Percentiles rank a stretch among this genome's conserved stretches.
These are phyloP conservation scores for Colius striatus DNA, from an alignment of 2,113 vertebrate genomes.

Conservation along the genomic window DNA sequence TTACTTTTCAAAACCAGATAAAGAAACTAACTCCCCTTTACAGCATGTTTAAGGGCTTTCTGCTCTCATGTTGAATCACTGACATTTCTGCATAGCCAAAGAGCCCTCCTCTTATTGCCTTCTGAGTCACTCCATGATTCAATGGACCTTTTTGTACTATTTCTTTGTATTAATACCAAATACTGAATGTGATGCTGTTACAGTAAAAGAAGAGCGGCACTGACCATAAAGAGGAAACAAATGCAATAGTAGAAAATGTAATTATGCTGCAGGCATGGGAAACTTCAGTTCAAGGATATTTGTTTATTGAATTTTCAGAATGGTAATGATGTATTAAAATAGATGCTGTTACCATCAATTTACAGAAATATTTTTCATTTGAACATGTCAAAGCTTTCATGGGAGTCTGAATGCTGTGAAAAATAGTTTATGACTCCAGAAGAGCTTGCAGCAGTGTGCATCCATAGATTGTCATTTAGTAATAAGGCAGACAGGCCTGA, in stretches of 20 bases:
- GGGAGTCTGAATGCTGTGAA: background rate
- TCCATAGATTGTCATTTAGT: background rate
- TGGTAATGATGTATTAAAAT: background rate
- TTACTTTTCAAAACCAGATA: conserved; percentile 24
- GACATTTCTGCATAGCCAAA: conserved; percentile 2
- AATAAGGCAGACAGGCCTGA: background rate
- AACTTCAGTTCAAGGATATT: background rate
- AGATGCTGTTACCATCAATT: background rate
- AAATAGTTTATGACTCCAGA: background rate
- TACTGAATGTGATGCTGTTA: background rate
- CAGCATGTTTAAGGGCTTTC: background rate
- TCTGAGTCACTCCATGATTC: conserved; percentile 39
- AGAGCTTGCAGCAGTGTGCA: background rate
- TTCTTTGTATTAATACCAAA: conserved; percentile 36
- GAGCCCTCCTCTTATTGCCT: background rate
- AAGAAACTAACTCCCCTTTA: conserved; percentile 2
- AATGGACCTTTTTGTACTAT: conserved; percentile 16
- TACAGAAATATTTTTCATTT: background rate
- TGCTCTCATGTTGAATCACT: background rate
- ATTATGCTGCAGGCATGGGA: background rate
- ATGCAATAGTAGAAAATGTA: background rate
- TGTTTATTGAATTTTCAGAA: background rate
- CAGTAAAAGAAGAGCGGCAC: background rate
- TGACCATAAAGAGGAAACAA: background rate
- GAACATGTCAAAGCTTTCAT: background rate